These are phyloP conservation scores for Aradus depressus DNA, from an alignment of 2,888 invertebrate genomes.

Conservation along the genomic window DNA sequence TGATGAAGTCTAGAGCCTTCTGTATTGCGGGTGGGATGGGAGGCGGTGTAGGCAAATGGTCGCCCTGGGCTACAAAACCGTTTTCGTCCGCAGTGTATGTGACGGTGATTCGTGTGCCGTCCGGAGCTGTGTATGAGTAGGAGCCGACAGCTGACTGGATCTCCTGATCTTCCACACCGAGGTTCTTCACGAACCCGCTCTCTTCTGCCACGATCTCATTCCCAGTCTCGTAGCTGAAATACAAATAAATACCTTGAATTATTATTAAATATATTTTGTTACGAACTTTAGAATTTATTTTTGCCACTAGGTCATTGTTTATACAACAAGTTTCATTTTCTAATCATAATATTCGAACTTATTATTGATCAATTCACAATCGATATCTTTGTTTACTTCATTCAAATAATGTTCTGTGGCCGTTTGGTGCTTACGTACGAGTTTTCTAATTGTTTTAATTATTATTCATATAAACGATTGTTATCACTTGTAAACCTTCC, in stretches of 20 bases:
- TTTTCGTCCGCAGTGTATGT: conserved; percentile 59
- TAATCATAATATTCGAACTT: no score
- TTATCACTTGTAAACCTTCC: no score
- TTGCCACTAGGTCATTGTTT: no score
- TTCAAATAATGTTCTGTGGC: no score
- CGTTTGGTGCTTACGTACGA: no score
- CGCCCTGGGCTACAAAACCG: conserved; percentile 43
- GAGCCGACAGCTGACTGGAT: conserved; percentile 41
- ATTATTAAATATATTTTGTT: no score
- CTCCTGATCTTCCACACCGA: conserved; percentile 46
- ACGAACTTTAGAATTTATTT: no score
- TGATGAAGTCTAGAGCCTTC: conserved; percentile 52
- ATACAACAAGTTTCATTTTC: no score
- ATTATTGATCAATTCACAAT: no score
- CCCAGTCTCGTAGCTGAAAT: conserved; percentile 45
- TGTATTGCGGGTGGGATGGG: conserved; percentile 65
- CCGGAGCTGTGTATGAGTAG: conserved; percentile 55
- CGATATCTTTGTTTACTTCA: no score
- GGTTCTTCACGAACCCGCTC: conserved; percentile 45
- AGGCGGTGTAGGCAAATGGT: conserved; percentile 70
- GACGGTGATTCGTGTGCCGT: conserved; percentile 50
- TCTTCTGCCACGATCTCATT: conserved; percentile 49
- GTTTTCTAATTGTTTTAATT: no score
- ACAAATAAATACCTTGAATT: background rate
- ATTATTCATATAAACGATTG: no score